phyloP scores from a whole-genome alignment of 2,113 vertebrate genomes.

The Dissostichus mawsoni region DNA sequence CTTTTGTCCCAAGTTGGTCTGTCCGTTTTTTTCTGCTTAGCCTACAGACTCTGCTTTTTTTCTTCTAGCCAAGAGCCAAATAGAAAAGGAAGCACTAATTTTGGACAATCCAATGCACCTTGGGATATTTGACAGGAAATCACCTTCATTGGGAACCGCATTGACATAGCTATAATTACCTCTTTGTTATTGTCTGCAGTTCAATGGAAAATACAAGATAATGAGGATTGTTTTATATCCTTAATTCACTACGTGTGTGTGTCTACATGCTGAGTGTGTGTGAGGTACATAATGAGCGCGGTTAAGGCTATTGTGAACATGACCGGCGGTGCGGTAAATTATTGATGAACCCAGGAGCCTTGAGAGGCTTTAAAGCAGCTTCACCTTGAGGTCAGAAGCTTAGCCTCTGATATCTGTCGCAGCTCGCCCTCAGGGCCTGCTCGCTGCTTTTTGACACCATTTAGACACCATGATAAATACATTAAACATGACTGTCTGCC shows the following conservation, averaged over 20 bases:
- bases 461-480: slow-evolving; percentile 46
- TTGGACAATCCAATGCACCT: slow-evolving; percentile 72
- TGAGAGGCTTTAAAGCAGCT: slow-evolving; percentile 64
- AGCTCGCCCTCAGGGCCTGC: slow-evolving; percentile 38
- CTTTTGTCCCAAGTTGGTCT: slow-evolving; percentile 61
- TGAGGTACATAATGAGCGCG: slow-evolving; percentile 49
- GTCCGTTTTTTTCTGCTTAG: slow-evolving; percentile 68
- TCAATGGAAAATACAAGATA: slow-evolving; percentile 43
- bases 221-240: slow-evolving; percentile 40
- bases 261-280: background rate
- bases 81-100: slow-evolving; percentile 71
- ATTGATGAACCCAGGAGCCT: slow-evolving; percentile 71
- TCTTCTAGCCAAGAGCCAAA: slow-evolving; percentile 82
- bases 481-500: slow-evolving; percentile 43
- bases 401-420: slow-evolving; percentile 52
- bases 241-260: background rate
- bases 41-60: slow-evolving; percentile 87
- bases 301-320: slow-evolving; percentile 67
- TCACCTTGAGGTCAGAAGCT: slow-evolving; percentile 66
- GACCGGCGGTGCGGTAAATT: slow-evolving; percentile 65
- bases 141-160: slow-evolving; percentile 30
- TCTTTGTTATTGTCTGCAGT: slow-evolving; percentile 37
- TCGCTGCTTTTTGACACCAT: slow-evolving; percentile 40
- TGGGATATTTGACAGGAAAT: slow-evolving; percentile 60
- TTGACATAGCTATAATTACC: slow-evolving; percentile 5